These are phyloP conservation scores for Hoplodrina ambigua DNA, from an alignment of 2,888 invertebrate genomes.

Conservation along the genomic window DNA sequence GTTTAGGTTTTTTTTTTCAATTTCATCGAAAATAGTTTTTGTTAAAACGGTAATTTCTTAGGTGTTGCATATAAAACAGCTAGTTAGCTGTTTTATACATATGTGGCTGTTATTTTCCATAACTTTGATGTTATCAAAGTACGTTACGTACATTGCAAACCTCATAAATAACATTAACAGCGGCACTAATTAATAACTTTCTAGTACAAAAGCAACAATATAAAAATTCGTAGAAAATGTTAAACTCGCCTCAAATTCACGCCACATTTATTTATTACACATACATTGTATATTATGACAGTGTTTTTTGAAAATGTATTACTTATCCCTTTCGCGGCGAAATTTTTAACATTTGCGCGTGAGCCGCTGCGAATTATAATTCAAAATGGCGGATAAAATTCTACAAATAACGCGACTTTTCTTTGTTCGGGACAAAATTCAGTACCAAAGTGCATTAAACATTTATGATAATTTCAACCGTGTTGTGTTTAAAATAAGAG, in stretches of 20 bases:
- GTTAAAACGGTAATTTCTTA: background rate
- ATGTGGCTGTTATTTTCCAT: conserved; percentile 13
- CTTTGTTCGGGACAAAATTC: conserved; percentile 60
- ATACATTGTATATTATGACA: conserved; percentile 55
- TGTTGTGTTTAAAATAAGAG: conserved; percentile 47
- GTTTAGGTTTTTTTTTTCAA: no score
- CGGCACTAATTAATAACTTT: conserved; percentile 55
- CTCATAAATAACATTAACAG: conserved; percentile 47
- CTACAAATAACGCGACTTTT: conserved; percentile 56
- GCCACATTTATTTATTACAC: conserved; percentile 56
- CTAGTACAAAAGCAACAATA: conserved; percentile 37
- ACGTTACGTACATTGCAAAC: conserved; percentile 22
- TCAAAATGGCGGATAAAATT: conserved; percentile 63
- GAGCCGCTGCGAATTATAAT: conserved; percentile 54
- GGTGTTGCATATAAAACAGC: background rate
- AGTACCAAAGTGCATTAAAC: conserved; percentile 44
- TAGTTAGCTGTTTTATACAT: background rate
- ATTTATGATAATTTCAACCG: conserved; percentile 57
- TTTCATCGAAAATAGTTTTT: background rate
- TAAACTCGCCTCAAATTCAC: conserved; percentile 30
- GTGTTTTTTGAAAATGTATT: conserved; percentile 49
- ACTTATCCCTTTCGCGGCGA: conserved; percentile 57
- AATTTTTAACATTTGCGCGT: conserved; percentile 65
- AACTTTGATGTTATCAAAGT: conserved; percentile 42
- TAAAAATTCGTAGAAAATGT: conserved; percentile 53